phyloP scores from a whole-genome alignment of 2,888 invertebrate species.

The Callyntrura guangdongensis region DNA sequence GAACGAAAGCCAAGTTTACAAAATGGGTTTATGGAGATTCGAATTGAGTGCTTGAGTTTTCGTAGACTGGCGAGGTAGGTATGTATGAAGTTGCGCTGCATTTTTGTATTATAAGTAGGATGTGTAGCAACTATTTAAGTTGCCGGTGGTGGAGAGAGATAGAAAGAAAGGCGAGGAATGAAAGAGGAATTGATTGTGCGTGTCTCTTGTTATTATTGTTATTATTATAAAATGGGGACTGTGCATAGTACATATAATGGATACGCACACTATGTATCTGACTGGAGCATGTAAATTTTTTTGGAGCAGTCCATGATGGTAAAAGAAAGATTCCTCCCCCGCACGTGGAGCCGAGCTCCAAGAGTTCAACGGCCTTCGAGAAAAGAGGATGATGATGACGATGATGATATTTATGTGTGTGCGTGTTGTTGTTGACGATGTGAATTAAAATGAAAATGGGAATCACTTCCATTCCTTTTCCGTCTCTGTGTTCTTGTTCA shows the following conservation, averaged over 20 bases:
- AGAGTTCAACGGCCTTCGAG: constrained; percentile 84
- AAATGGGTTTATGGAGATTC: constrained; percentile 55
- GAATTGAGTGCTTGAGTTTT: constrained; percentile 20
- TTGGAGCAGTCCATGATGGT: constrained; percentile 81
- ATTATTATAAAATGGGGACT: constrained; percentile 56
- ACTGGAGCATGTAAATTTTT: constrained; percentile 43
- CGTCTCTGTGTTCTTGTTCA: not conserved
- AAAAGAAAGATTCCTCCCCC: constrained; percentile 82
- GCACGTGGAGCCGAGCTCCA: constrained; percentile 83
- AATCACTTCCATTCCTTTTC: constrained; percentile 69
- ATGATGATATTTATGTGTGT: constrained; percentile 38
- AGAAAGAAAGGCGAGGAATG: constrained; percentile 29
- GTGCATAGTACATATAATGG: not conserved
- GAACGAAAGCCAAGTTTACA: constrained; percentile 39
- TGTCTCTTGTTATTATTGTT: constrained; percentile 22
- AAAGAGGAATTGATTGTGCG: constrained; percentile 58
- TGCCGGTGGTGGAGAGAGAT: not conserved
- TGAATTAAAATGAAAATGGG: constrained; percentile 42
- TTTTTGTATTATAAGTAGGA: not conserved
- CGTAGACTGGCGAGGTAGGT: not conserved
- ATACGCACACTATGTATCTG: not conserved
- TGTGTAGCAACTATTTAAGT: not conserved
- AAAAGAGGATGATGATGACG: constrained; percentile 8
- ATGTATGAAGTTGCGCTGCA: constrained; percentile 34
- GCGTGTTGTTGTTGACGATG: constrained; percentile 34